Conservation (phyloP, 2,797 vertebrate species). For the Eulemur coronatus region DNA sequence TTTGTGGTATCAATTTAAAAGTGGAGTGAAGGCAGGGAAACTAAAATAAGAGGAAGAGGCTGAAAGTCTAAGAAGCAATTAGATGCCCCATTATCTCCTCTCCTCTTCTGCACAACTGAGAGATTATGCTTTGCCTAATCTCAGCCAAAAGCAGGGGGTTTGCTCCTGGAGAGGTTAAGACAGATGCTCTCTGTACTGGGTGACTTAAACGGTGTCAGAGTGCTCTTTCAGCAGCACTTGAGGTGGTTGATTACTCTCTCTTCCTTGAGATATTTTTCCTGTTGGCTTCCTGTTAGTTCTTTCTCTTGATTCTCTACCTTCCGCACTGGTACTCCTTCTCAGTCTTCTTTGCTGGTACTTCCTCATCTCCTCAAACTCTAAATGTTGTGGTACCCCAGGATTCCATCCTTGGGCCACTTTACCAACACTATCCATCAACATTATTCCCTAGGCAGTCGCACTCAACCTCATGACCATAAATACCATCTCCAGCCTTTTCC, state of each 20-base stretch:
- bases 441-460: background rate
- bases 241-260: background rate
- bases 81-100: background rate
- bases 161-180: background rate
- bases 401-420: background rate
- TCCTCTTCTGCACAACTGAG: background rate
- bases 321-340: background rate
- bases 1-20: background rate
- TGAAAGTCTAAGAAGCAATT: background rate
- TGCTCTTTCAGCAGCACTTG: background rate
- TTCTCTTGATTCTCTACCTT: background rate
- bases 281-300: background rate
- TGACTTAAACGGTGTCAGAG: background rate
- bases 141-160: background rate
- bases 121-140: background rate
- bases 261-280: background rate
- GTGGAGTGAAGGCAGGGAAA: background rate
- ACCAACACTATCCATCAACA: background rate
- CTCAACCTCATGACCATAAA: background rate
- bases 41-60: background rate
- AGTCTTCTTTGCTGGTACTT: background rate
- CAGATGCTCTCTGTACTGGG: background rate
- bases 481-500: background rate
- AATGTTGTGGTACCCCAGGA: background rate
- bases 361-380: background rate